Percentiles rank a stretch among this genome's conserved stretches.
Conservation (phyloP, 2,797 vertebrate species). For the Yasuhikotakia modesta region DNA sequence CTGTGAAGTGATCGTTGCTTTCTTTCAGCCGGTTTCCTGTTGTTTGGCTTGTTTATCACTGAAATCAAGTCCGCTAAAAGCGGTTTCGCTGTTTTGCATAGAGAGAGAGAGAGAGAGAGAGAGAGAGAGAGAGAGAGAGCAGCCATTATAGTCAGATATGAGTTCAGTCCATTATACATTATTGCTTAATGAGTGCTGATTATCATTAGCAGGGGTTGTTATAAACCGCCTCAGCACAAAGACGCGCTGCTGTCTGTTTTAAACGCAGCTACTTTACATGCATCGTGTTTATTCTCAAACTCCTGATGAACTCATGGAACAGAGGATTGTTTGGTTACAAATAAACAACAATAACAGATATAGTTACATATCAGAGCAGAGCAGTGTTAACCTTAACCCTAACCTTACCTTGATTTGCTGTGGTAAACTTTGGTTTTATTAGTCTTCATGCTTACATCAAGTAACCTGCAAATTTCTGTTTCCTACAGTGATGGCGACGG, state of each 20-base stretch:
- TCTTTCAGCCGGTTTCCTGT: not conserved
- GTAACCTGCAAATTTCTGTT: too few relatives aligned
- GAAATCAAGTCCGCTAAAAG: not conserved
- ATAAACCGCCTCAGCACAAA: slow-evolving; percentile 18
- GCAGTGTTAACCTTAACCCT: too few relatives aligned
- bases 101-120: too few relatives aligned
- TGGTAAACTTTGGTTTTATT: too few relatives aligned
- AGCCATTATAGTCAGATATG: not conserved
- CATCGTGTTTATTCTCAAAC: slow-evolving; percentile 3
- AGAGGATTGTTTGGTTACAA: not conserved
- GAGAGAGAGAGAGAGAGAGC: not conserved
- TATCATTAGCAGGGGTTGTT: slow-evolving; percentile 4
- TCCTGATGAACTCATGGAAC: slow-evolving; percentile 1
- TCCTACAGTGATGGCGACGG: too few relatives aligned
- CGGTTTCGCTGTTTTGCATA: not conserved
- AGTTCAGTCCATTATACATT: not conserved
- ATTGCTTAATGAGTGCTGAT: not conserved
- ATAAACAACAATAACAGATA: too few relatives aligned
- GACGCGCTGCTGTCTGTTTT: not conserved
- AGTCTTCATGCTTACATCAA: too few relatives aligned
- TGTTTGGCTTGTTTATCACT: not conserved
- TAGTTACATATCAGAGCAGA: too few relatives aligned
- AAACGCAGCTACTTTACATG: not conserved
- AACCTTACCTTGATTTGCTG: too few relatives aligned
- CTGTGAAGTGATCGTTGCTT: not conserved